Evolutionary conservation across 2,888 invertebrate species (phyloP), one percentile per base, ranked within the genome.

Genomic region (Andrena hattorfiana): DNA sequence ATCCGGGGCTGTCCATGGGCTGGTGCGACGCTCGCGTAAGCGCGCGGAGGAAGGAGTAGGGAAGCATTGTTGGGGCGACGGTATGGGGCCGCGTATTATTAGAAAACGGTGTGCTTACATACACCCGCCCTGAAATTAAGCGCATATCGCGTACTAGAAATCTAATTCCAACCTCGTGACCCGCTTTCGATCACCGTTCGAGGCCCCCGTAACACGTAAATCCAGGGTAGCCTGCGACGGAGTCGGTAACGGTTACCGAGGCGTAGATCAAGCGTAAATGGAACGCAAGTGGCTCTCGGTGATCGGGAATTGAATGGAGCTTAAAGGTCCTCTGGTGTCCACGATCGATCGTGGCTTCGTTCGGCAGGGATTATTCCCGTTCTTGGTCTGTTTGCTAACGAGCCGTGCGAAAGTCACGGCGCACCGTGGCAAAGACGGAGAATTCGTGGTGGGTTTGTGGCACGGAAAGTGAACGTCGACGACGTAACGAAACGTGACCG

Each of bases 121-220:
- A 76, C 77, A 67, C 32, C 42, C 77, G 69, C 48, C 69, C 79
- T 83, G 79, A 89, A 91, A 90, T 87, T 86, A 81, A 88, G 77
- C 75, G 81, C 69, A 86, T 49, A 77, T 85, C 90, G 77, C 87
- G 90, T 66, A 84, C 90, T 85, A 90, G 89, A 90, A 90, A 89
- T 91, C 88, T 87, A 90, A 90, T 91, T 91, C 84, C 85, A 76
- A 84, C 75, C 32, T 32, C 13, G 32, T 2, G 63, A 51, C 49
- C 73, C 59, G 20, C 68, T 28, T 64, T 30, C 67, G 48, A 64
- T 7, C 8, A 59, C 59, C 30, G 59, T 42, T 26, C 56, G 49
- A 35, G 35, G 28, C 35, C n/a, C 23, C 28, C 13, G n/a, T n/a
- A 20, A 42, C 64, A 64, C 56, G 32, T 69, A 60, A 69, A 75